A percentile compares a stretch with the other conserved stretches of the same genome.
These are phyloP conservation scores for Phalloptychus januarius DNA, from an alignment of 2,797 vertebrate species.

Conservation along the genomic window DNA sequence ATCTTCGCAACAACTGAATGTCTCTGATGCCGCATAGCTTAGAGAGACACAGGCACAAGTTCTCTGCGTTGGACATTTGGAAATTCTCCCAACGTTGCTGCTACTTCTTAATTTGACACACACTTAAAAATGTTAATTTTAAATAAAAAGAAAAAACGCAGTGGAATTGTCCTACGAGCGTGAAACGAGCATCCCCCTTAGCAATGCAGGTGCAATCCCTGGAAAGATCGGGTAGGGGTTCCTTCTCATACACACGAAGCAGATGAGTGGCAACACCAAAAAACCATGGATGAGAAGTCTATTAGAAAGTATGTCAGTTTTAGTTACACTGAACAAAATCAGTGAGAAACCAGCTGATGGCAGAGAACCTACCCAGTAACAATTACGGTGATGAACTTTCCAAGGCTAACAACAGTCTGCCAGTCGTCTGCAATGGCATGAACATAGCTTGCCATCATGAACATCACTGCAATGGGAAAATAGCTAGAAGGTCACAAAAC, in stretches of 20 bases:
- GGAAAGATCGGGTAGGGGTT: neutral
- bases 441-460: slow-evolving; percentile 1
- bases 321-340: neutral
- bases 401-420: neutral
- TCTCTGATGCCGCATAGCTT: neutral
- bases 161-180: neutral
- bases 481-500: neutral
- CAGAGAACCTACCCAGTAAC: neutral
- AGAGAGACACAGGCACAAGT: neutral
- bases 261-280: neutral
- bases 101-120: neutral
- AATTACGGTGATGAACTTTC: neutral
- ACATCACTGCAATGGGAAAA: neutral
- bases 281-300: neutral
- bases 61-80: neutral
- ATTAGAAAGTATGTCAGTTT: neutral
- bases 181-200: neutral
- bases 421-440: neutral
- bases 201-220: neutral
- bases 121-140: neutral
- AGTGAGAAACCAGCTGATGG: neutral
- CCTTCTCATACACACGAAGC: neutral
- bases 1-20: neutral
- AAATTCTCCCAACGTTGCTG: neutral
- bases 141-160: neutral